These are phyloP conservation scores for Hirundo rustica DNA, from an alignment of 2,797 vertebrate species.

Conservation along the genomic window DNA sequence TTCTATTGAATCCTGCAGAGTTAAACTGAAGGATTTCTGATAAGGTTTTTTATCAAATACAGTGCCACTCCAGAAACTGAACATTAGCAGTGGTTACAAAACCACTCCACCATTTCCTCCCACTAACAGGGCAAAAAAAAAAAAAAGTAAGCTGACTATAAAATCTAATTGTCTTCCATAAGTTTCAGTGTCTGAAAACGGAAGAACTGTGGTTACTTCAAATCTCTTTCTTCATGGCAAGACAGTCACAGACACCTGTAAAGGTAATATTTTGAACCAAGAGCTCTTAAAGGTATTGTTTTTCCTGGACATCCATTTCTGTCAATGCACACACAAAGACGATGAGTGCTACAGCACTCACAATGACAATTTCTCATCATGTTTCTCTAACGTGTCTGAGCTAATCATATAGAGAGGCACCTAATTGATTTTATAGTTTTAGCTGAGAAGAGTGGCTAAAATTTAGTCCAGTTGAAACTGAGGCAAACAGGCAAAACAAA, in stretches of 20 bases:
- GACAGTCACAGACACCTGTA: neutral
- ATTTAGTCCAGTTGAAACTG: neutral
- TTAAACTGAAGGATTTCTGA: neutral
- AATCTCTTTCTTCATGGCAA: neutral
- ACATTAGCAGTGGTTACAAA: neutral
- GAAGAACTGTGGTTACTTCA: neutral
- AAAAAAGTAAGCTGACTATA: neutral
- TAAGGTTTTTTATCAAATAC: constrained; percentile 18
- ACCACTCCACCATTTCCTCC: neutral
- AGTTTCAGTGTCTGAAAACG: neutral
- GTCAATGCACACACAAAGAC: neutral
- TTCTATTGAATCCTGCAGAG: neutral
- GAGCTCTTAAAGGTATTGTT: neutral
- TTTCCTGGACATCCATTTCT: neutral
- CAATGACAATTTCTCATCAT: neutral
- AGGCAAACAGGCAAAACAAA: neutral
- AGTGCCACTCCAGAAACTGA: neutral
- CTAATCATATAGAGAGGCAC: neutral
- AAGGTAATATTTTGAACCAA: neutral
- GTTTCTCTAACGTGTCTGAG: neutral
- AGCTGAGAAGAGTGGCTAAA: neutral
- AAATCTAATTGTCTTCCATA: neutral
- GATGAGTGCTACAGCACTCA: neutral
- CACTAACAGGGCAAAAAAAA: neutral
- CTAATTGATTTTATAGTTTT: neutral